Evolutionary conservation across 2,797 vertebrate genomes (phyloP).

Genomic region (Thalassophryne amazonica): DNA sequence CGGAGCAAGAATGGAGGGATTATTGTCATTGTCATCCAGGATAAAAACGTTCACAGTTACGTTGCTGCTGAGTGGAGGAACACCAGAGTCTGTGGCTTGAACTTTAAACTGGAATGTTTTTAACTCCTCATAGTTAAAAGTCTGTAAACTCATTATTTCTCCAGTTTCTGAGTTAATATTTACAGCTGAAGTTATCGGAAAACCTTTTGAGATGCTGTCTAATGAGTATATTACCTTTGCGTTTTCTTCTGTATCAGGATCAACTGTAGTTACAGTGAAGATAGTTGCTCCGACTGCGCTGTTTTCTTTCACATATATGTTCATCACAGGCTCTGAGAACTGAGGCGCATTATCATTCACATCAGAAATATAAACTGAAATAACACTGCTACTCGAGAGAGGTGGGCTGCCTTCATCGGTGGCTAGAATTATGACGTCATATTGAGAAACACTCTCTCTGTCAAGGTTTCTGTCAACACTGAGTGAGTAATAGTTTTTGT

Average conservation of each 20-base stretch:
- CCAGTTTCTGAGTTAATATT: conserved; percentile 63
- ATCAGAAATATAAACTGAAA: conserved; percentile 66
- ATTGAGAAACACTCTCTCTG: conserved; percentile 55
- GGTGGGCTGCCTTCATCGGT: conserved; percentile 63
- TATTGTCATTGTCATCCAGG: conserved; percentile 53
- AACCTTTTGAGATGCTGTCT: conserved; percentile 6
- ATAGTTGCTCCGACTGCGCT: conserved; percentile 64
- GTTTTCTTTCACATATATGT: conserved; percentile 74
- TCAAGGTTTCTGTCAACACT: conserved; percentile 58
- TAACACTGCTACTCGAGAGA: conserved; percentile 50
- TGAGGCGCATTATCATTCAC: conserved; percentile 75
- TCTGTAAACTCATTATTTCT: conserved; percentile 42
- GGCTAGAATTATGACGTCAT: conserved; percentile 57
- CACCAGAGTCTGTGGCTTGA: conserved; percentile 55
- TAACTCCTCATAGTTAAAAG: conserved; percentile 65
- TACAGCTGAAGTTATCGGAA: conserved; percentile 34
- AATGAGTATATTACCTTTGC: conserved; percentile 65
- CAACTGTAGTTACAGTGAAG: conserved; percentile 59
- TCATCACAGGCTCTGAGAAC: conserved; percentile 60
- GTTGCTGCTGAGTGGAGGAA: conserved; percentile 55
- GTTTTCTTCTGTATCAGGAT: conserved; percentile 67
- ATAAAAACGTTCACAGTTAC: conserved; percentile 52
- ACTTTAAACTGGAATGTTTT: conserved; percentile 52
- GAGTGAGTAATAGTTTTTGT: conserved; percentile 71
- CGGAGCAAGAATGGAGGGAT: conserved; percentile 54